A percentile compares a stretch with the other conserved stretches of the same genome.
phyloP scores from a whole-genome alignment of 2,113 vertebrate species.

The Pedetes capensis region DNA sequence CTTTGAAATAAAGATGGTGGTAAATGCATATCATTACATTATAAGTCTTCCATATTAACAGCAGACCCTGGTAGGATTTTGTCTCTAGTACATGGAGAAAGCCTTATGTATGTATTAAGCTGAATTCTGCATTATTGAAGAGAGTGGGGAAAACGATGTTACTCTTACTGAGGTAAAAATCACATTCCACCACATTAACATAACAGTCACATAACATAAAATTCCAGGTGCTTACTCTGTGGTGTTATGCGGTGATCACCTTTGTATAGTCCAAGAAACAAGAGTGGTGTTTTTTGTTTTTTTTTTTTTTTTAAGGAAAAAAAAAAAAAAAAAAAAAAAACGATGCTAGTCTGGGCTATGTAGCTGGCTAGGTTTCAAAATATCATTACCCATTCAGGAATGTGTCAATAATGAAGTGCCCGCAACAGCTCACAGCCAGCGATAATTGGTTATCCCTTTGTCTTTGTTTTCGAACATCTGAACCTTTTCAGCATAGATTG shows the following conservation, averaged over 20 bases:
- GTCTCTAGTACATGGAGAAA: not conserved
- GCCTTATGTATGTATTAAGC: not conserved
- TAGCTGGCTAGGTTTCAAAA: not conserved
- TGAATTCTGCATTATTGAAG: not conserved
- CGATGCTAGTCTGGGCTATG: not conserved
- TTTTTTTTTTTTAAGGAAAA: not conserved
- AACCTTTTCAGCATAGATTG: not conserved
- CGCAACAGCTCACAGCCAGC: not conserved
- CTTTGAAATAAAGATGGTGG: not conserved
- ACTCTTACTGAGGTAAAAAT: not conserved
- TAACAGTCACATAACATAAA: not conserved
- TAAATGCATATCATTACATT: not conserved
- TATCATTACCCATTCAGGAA: not conserved
- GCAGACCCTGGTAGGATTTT: not conserved
- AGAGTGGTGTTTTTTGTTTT: too few relatives aligned
- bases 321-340: not conserved
- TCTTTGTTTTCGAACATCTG: slow-evolving; percentile 39
- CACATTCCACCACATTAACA: not conserved
- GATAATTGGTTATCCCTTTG: not conserved
- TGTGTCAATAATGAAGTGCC: not conserved
- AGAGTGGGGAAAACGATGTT: not conserved
- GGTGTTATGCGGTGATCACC: too few relatives aligned
- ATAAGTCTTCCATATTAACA: not conserved
- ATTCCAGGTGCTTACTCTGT: not conserved
- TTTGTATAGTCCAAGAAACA: too few relatives aligned